Evolutionary conservation across 2,888 invertebrate genomes (phyloP).

Genomic region (Eristalis tenax): DNA sequence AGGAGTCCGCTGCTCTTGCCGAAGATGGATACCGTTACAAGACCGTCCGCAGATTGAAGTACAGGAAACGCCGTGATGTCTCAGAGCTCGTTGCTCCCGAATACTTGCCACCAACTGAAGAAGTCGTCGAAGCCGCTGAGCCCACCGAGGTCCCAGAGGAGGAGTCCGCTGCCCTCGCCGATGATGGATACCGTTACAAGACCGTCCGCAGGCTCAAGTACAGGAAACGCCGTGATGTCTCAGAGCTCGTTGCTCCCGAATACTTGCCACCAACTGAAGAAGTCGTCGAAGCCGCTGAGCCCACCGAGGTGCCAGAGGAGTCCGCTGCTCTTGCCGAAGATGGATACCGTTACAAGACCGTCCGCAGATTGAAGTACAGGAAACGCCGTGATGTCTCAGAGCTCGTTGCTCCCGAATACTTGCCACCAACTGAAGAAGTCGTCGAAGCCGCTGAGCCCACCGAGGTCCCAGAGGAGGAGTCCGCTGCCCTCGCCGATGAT

Average conservation of each 20-base stretch:
- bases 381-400: slow-evolving; percentile 39
- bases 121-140: slow-evolving; percentile 6
- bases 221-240: slow-evolving; percentile 12
- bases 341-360: slow-evolving; percentile 37
- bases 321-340: slow-evolving; percentile 31
- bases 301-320: too few species aligned
- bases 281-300: background rate
- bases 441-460: slow-evolving; percentile 17
- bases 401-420: slow-evolving; percentile 67
- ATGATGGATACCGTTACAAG: slow-evolving; percentile 61
- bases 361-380: slow-evolving; percentile 34
- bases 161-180: slow-evolving; percentile 27
- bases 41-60: slow-evolving; percentile 39
- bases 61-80: slow-evolving; percentile 37
- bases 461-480: background rate
- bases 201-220: slow-evolving; percentile 52
- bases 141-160: slow-evolving; percentile 2
- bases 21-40: slow-evolving; percentile 48
- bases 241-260: slow-evolving; percentile 1
- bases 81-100: slow-evolving; percentile 28
- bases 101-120: slow-evolving; percentile 21
- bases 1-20: slow-evolving; percentile 33
- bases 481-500: slow-evolving; percentile 34
- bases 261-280: background rate
- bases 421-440: slow-evolving; percentile 18